Percentiles rank a stretch among this genome's conserved stretches.
These are phyloP conservation scores for Abscondita cerata DNA, from an alignment of 2,888 invertebrate genomes.

Conservation along the genomic window DNA sequence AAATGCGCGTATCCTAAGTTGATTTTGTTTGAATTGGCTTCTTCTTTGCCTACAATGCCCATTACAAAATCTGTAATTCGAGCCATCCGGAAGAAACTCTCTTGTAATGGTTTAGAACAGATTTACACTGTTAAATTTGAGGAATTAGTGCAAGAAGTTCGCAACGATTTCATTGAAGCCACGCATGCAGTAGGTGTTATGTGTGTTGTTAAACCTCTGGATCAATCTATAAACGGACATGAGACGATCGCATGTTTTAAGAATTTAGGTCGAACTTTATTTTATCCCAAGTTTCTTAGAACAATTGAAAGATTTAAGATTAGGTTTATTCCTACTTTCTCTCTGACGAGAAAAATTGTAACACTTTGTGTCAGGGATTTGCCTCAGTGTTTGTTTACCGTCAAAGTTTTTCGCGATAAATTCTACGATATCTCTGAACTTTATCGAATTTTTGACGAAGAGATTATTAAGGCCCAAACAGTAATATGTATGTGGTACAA, in stretches of 20 bases:
- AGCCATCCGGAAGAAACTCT: slow-evolving; percentile 66
- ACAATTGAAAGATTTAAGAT: slow-evolving; percentile 64
- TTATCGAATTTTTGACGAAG: slow-evolving; percentile 43
- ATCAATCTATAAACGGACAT: slow-evolving; percentile 60
- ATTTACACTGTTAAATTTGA: slow-evolving; percentile 64
- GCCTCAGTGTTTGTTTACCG: slow-evolving; percentile 63
- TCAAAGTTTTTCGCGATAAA: slow-evolving; percentile 47
- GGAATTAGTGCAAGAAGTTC: slow-evolving; percentile 64
- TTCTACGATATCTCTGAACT: slow-evolving; percentile 45
- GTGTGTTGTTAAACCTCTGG: slow-evolving; percentile 67
- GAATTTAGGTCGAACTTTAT: slow-evolving; percentile 67
- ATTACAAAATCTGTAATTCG: slow-evolving; percentile 69
- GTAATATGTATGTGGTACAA: slow-evolving; percentile 46
- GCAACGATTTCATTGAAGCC: slow-evolving; percentile 66
- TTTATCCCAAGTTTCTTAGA: slow-evolving; percentile 65
- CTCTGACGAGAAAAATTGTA: slow-evolving; percentile 67
- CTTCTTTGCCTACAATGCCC: slow-evolving; percentile 64
- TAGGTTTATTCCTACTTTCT: slow-evolving; percentile 68
- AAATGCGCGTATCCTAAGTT: not conserved
- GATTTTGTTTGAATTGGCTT: slow-evolving; percentile 4
- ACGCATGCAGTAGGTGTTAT: slow-evolving; percentile 71
- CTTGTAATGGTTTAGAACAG: slow-evolving; percentile 63
- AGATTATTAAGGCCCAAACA: slow-evolving; percentile 40
- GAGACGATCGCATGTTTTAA: slow-evolving; percentile 64
- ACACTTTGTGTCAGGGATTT: slow-evolving; percentile 62